These are phyloP conservation scores for Gymnarchus niloticus DNA, from an alignment of 2,113 vertebrate species.

Conservation along the genomic window DNA sequence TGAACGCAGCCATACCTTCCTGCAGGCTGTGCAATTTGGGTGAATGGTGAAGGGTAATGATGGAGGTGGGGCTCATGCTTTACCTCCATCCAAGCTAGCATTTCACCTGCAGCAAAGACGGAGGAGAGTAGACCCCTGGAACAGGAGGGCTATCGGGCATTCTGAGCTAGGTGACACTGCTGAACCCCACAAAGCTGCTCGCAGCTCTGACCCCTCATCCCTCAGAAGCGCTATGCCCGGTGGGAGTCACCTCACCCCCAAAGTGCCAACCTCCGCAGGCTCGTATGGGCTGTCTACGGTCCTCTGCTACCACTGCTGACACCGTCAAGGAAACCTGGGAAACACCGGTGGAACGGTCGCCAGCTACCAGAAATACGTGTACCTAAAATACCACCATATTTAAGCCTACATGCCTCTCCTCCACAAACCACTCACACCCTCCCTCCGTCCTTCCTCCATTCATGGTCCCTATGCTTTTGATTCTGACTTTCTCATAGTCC, in stretches of 20 bases:
- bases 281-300: background rate
- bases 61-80: background rate
- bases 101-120: background rate
- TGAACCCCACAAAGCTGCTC: background rate
- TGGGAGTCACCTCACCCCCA: background rate
- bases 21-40: no score
- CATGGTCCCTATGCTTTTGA: no score
- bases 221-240: no score
- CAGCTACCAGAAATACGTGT: background rate
- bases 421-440: no score
- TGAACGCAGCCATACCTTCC: no score
- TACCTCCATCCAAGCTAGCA: background rate
- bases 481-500: no score
- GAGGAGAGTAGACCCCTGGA: background rate
- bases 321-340: background rate
- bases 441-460: no score
- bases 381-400: background rate
- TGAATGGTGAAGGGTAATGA: background rate
- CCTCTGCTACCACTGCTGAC: background rate
- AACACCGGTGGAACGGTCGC: background rate
- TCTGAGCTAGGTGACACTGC: no score
- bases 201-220: background rate
- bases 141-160: no score
- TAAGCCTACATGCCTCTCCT: no score
- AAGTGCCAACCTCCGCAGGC: background rate